Base-by-base conservation (phyloP, 1,140 invertebrate genomes). In the Coenobita brevimanus region DNA sequence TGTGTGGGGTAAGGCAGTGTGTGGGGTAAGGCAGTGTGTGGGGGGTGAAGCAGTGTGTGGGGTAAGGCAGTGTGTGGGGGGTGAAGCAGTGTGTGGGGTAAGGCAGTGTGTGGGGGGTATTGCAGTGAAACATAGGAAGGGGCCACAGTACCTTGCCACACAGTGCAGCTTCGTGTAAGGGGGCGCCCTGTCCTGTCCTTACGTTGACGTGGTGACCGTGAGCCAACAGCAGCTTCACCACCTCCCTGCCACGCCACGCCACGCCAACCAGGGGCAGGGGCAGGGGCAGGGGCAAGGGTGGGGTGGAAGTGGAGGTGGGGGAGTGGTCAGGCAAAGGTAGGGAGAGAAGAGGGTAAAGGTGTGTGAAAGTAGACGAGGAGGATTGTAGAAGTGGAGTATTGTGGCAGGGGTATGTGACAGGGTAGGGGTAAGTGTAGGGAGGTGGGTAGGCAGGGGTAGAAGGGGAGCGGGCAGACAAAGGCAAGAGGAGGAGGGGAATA, bases 121-220 rank as follows among this genome's bases (percentile, higher is more conserved):
- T 6, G 33, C 27, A 71, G 67, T 13, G 67, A 71, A 15, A 71
- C 27, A 33, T 17, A 33, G n/a, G 33, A 15, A 41, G 57, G 24
- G 21, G 30, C 6, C 15, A 84, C 27, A 50, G 30, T 71, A 90
- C 95, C 93, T 99, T 99, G 75, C 98, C 98, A 93, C 96, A 98
- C 6, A 98, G 94, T 0, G 97, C 97, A 1, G 98, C 98, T 91
- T 99, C 97, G 93, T 99, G 98, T 86, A 99, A 94, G 0, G 98
- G 97, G 1, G 97, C 98, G 0, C 98, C 98, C 38, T 95, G 95
- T 75, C 95, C 95, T 1, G 98, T 98, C 89, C 96, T 93, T 0
- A 97, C 94, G 92, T 99, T 98, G 0, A 98, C 96, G 91, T 97
- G 95, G 90, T 98, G 96, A 0, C 97, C 98, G 54, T 97, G 96